Base-by-base conservation (phyloP, 1,140 invertebrate species). In the Mactra quadrangularis region DNA sequence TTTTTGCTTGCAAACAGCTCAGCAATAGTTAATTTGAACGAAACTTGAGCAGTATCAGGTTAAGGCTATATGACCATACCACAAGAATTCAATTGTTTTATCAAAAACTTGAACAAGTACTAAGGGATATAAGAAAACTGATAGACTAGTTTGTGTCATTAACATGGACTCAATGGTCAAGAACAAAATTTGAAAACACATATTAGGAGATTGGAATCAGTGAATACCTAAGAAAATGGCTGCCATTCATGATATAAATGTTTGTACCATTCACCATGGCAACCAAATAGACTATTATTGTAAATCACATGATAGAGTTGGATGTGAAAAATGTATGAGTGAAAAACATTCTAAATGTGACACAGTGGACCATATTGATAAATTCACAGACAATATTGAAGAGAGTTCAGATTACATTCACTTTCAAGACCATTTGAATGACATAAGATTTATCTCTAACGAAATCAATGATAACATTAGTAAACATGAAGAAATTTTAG, bases 381-480 rank as follows among this genome's bases (percentile, higher is more conserved):
- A 64, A n/a, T 22, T 64, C 7, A 41, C 33, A 19, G 22, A 45
- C 2, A 35, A 45, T 45, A n/a, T 64, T 11, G 60, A 41, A 45
- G 38, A 64, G n/a, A 25, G 19, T n/a, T 2, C 25, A 1, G 60
- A 64, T 7, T 64, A 64, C n/a, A 64, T n/a, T 19, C 33, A 64
- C 17, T 22, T 64, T 9, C 27, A 64, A 45, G 60, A 64, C 22
- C 33, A 64, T 45, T 25, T 64, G 13, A 64, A 64, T 64, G 60
- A 64, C 35, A 45, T 64, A 4, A 64, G 35, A 19, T 31, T 38
- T 45, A 45, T 64, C 11, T 64, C 60, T 22, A 22, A 45, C 1
- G 60, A 64, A 64, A 64, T 64, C 22, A 64, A 13, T 45, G 60
- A 64, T 7, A 64, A 64, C 38, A 64, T 64, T n/a, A 45, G 38